These are phyloP conservation scores for Phylloscopus collybita DNA, from an alignment of 2,797 vertebrate species.

Conservation along the genomic window DNA sequence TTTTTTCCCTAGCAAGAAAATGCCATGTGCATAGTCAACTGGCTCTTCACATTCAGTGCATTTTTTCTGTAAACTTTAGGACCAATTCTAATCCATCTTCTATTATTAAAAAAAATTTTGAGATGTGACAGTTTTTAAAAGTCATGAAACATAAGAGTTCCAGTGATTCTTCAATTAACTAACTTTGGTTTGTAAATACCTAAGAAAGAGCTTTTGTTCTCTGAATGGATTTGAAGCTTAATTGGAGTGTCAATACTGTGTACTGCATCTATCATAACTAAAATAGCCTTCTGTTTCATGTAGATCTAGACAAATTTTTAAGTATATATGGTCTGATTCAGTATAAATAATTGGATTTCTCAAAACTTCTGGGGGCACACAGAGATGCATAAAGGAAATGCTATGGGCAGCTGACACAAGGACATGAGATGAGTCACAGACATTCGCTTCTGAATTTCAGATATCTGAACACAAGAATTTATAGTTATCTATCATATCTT, in stretches of 20 bases:
- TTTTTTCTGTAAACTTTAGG: background rate
- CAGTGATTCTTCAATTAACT: background rate
- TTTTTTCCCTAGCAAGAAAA: background rate
- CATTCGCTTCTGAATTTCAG: background rate
- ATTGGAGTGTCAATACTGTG: background rate
- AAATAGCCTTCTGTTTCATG: background rate
- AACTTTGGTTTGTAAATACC: background rate
- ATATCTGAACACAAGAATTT: background rate
- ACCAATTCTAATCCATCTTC: background rate
- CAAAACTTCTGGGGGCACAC: background rate
- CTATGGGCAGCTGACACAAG: background rate
- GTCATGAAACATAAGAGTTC: background rate
- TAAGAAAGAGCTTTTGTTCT: background rate
- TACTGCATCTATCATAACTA: background rate
- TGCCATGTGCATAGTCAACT: background rate
- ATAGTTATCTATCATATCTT: background rate
- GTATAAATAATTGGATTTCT: background rate
- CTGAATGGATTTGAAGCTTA: background rate
- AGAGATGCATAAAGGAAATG: background rate
- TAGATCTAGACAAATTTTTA: background rate
- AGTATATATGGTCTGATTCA: background rate
- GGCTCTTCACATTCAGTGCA: background rate
- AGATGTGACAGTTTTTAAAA: background rate
- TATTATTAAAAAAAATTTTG: background rate
- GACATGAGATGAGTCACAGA: background rate